Evolutionary conservation across 2,113 vertebrate genomes (phyloP).

Genomic region (Empidonax traillii): DNA sequence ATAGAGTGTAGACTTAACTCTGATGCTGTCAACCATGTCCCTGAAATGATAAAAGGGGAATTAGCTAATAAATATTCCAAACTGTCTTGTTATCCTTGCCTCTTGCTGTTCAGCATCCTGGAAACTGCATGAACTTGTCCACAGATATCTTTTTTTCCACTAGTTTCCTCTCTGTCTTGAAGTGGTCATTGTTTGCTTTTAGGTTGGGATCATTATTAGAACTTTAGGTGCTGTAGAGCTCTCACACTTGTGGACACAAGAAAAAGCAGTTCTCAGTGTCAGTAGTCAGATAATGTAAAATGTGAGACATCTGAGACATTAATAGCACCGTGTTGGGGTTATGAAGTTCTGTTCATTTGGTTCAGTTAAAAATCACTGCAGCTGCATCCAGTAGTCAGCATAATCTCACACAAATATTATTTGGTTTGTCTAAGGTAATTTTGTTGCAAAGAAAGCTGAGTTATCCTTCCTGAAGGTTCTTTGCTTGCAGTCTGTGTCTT

Average conservation of each 20-base stretch:
- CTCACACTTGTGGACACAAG: not conserved
- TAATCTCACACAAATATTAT: not conserved
- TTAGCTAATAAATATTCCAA: not conserved
- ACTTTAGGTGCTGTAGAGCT: not conserved
- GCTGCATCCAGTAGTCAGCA: not conserved
- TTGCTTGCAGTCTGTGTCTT: not conserved
- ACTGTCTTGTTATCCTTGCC: not conserved
- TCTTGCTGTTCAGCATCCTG: not conserved
- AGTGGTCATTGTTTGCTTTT: not conserved
- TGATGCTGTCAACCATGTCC: not conserved
- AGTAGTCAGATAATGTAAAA: not conserved
- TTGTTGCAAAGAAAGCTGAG: not conserved
- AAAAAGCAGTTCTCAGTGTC: not conserved
- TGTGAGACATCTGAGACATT: not conserved
- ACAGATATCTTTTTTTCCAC: not conserved
- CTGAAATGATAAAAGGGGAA: not conserved
- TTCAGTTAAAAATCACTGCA: not conserved
- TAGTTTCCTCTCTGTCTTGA: not conserved
- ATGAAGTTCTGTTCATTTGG: not conserved
- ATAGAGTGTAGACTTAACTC: not conserved
- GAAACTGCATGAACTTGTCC: not conserved
- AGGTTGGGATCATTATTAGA: not conserved
- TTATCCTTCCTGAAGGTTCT: not conserved
- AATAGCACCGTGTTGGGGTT: not conserved
- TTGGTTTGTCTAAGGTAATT: not conserved